A percentile compares a stretch with the other conserved stretches of the same genome.
Conservation (phyloP, 2,797 vertebrate genomes). For the Choloepus didactylus region DNA sequence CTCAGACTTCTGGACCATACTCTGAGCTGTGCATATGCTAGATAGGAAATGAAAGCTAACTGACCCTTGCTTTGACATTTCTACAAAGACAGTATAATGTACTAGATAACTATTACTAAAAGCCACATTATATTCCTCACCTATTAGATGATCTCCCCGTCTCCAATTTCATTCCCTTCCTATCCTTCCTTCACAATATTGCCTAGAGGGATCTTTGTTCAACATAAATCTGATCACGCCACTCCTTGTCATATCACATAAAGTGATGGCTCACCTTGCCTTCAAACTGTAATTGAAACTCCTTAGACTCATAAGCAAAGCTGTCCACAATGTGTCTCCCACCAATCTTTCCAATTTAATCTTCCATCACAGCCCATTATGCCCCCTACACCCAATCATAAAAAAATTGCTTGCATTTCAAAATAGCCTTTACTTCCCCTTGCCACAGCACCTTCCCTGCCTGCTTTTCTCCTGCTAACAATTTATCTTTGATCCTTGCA, state of each 20-base stretch:
- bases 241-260: conserved; percentile 15
- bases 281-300: conserved; percentile 23
- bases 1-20: not conserved
- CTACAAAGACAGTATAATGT: not conserved
- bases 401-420: not conserved
- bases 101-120: not conserved
- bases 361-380: not conserved
- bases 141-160: conserved; percentile 12
- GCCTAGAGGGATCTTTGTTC: conserved; percentile 33
- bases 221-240: conserved; percentile 43
- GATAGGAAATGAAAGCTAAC: not conserved
- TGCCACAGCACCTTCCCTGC: not conserved
- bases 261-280: not conserved
- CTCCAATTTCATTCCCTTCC: not conserved
- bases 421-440: not conserved
- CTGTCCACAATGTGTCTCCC: not conserved
- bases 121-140: not conserved
- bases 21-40: not conserved
- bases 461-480: not conserved
- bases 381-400: not conserved
- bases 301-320: not conserved
- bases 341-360: not conserved
- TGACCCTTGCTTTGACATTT: not conserved
- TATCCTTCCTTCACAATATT: not conserved
- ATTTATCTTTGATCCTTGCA: not conserved